A percentile compares a stretch with the other conserved stretches of the same genome.
Conservation (phyloP, 2,113 vertebrate genomes). For the Chloebia gouldiae region DNA sequence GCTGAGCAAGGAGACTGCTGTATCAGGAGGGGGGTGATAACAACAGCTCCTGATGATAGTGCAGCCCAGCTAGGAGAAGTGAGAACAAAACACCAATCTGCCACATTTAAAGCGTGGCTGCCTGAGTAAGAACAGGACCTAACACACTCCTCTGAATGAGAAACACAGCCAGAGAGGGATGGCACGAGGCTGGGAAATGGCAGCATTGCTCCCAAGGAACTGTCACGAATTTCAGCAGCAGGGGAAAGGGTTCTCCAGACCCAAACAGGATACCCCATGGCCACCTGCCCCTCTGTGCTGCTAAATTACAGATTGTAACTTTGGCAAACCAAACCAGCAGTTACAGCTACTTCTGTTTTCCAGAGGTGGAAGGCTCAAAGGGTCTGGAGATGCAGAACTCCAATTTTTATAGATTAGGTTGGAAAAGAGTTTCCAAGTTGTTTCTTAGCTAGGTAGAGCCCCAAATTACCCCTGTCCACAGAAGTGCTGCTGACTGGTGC, state of each 20-base stretch:
- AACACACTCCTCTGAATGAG: neutral
- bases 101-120: neutral
- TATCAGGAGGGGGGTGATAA: neutral
- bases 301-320: neutral
- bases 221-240: neutral
- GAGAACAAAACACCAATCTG: neutral
- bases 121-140: neutral
- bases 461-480: neutral
- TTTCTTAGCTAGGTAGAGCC: neutral
- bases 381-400: neutral
- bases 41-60: neutral
- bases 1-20: neutral
- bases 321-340: neutral
- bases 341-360: accelerated
- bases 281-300: neutral
- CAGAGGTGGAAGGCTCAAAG: neutral
- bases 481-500: neutral
- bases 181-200: accelerated
- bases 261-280: neutral
- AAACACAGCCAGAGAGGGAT: neutral
- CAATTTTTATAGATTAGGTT: neutral
- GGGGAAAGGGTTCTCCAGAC: neutral
- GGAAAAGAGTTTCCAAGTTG: neutral
- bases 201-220: neutral
- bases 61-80: neutral